Evolutionary conservation across 2,888 invertebrate genomes (phyloP).

Genomic region (Plutella xylostella): DNA sequence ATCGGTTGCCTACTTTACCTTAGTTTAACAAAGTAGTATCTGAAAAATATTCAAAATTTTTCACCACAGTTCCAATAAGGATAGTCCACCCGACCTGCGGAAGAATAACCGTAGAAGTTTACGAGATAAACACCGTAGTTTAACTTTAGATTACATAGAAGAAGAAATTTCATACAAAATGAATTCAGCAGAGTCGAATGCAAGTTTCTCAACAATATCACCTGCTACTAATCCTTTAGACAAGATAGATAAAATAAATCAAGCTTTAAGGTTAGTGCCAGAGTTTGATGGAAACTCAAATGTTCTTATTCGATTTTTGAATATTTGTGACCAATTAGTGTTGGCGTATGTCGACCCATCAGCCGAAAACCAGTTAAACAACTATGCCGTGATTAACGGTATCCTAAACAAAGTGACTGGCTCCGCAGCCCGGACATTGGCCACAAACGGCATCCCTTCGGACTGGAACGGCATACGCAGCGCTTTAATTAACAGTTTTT

Average conservation of each 20-base stretch:
- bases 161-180: too few relatives aligned
- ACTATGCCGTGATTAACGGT: neutral
- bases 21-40: too few relatives aligned
- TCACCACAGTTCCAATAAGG: too few relatives aligned
- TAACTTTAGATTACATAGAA: too few relatives aligned
- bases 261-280: neutral
- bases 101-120: too few relatives aligned
- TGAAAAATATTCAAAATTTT: too few relatives aligned
- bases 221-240: too few relatives aligned
- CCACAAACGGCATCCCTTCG: neutral
- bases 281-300: constrained; percentile 1
- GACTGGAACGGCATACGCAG: constrained; percentile 5
- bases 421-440: neutral
- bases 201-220: too few relatives aligned
- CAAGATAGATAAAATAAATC: neutral
- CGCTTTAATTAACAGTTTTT: constrained; percentile 21
- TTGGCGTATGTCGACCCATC: neutral
- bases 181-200: too few relatives aligned
- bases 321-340: neutral
- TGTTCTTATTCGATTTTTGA: neutral
- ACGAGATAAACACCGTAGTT: too few relatives aligned
- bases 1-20: too few relatives aligned
- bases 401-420: neutral
- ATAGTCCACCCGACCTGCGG: too few relatives aligned
- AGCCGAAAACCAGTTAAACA: neutral